Evolutionary conservation across 2,797 vertebrate species (phyloP), one percentile per base, ranked within the genome.

Genomic region (Aplochiton taeniatus): DNA sequence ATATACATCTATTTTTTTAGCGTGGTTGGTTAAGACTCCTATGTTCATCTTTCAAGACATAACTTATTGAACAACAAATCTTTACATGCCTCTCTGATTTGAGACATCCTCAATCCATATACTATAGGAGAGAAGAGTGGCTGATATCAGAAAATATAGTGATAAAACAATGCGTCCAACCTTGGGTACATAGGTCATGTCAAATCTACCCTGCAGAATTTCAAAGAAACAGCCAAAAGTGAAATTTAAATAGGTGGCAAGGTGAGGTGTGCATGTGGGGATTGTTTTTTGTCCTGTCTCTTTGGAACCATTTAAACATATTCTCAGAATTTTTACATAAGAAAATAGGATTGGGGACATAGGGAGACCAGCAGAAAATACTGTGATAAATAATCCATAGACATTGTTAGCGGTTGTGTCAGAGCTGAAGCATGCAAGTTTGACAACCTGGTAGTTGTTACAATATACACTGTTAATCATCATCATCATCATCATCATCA

Each of bases 91-190:
- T 31, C 31, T 31, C 31, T 31, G 0, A 87, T 83, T 41, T 69
- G 75, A 0, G 75, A 57, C 50, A 81, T 64, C 49, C 75, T 70
- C 42, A 84, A 55, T 4, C 82, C 82, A 6, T 82, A 81, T 44
- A 87, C 9, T 0, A 83, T 1, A 1, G 84, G 82, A 41, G 66
- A 83, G 9, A 84, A 11, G 0, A 83, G 51, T 0, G 80, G 81
- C 48, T 75, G 82, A 61, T n/a, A 63, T 77, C 6, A 87, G 65
- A 14, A 78, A 86, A 61, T 89, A 83, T 20, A 86, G n/a, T 0
- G 81, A 81, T 4, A 86, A 11, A 0, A 83, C 4, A 1, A 73
- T 52, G 0, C 42, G 43, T 1, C 79, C 7, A 2, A 65, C 1
- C 0, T 11, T 9, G 0, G 74, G 73, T 8, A 72, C 9, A 13